Evolutionary conservation across 2,888 invertebrate species (phyloP).

Genomic region (Macaria notata): DNA sequence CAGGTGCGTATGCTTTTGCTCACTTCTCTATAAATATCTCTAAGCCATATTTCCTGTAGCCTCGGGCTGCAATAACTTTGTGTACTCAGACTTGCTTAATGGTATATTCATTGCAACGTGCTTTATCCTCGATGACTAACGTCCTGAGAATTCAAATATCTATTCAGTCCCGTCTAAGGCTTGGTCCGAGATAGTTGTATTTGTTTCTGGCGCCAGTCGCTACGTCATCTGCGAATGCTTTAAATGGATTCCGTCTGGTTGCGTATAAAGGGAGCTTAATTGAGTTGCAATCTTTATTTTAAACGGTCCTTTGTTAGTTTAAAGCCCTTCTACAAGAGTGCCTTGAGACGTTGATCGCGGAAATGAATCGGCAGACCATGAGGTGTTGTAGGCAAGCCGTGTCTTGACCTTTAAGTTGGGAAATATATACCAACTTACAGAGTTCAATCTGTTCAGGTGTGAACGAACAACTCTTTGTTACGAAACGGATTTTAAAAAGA

Average conservation of each 20-base stretch:
- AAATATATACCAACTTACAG: conserved; percentile 15
- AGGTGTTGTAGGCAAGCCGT: conserved; percentile 31
- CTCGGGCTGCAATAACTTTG: conserved; percentile 30
- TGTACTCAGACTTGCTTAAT: conserved; percentile 32
- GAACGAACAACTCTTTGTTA: conserved; percentile 8
- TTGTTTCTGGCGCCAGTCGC: conserved; percentile 45
- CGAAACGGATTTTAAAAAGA: background rate
- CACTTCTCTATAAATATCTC: conserved; percentile 31
- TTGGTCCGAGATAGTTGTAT: conserved; percentile 39
- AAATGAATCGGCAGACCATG: conserved; percentile 39
- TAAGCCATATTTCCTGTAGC: conserved; percentile 31
- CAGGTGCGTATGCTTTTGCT: conserved; percentile 21
- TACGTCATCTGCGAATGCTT: conserved; percentile 34
- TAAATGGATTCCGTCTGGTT: conserved; percentile 25
- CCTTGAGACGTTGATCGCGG: conserved; percentile 54
- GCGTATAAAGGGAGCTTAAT: background rate
- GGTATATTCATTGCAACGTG: conserved; percentile 43
- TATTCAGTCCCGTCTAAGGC: conserved; percentile 43
- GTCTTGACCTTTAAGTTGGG: conserved; percentile 46
- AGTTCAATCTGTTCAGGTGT: conserved; percentile 8
- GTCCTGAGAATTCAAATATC: conserved; percentile 43
- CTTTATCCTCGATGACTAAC: conserved; percentile 55
- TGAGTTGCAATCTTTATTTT: conserved; percentile 13
- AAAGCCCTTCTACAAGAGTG: conserved; percentile 45
- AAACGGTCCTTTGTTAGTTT: conserved; percentile 13